Base-by-base conservation (phyloP, 2,113 vertebrate species). In the Hemichromis elongatus region DNA sequence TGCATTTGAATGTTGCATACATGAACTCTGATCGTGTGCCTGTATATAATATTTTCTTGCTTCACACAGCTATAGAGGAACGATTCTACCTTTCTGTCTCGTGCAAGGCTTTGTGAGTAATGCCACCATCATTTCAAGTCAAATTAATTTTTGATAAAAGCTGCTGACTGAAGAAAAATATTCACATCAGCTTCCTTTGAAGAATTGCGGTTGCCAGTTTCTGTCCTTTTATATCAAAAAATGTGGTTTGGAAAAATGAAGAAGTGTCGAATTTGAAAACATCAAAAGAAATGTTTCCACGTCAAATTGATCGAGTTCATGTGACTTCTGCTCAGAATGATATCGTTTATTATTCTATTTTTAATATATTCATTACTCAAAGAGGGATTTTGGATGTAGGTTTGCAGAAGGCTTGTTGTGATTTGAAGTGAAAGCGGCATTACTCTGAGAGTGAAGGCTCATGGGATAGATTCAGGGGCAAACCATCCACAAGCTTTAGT, bases 1-100 rank as follows among this genome's bases (percentile, higher is more conserved):
- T n/a, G n/a, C 57, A 28, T 83, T 16, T 88, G 70, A 70, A 47
- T 83, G 80, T 88, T 90, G 42, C 16, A 50, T 77, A 21, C 35
- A 30, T 75, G 18, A 80, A 88, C 83, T 84, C 63, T 70, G 70
- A 83, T n/a, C 87, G 57, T 83, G 55, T 86, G 84, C 77, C 30
- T 89, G 61, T 68, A 57, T 54, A 82, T 87, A 55, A 33, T 85
- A 5, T 85, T 87, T 85, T 90, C 77, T 61, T 52, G 82, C 63
- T 80, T 89, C 37, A 81, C 77, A 24, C 42, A 45, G 59, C 79
- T 54, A 68, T 79, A 73, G 86, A 83, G 55, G 54, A 83, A 35
- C 45, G 24, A 77, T 80, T 54, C 50, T 33, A 87, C n/a, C 35
- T 80, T 86, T 86, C 57, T 52, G 35, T 82, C 73, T 66, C 28